Evolutionary conservation across 1,140 invertebrate species (phyloP).

Genomic region (Zaprionus capensis): DNA sequence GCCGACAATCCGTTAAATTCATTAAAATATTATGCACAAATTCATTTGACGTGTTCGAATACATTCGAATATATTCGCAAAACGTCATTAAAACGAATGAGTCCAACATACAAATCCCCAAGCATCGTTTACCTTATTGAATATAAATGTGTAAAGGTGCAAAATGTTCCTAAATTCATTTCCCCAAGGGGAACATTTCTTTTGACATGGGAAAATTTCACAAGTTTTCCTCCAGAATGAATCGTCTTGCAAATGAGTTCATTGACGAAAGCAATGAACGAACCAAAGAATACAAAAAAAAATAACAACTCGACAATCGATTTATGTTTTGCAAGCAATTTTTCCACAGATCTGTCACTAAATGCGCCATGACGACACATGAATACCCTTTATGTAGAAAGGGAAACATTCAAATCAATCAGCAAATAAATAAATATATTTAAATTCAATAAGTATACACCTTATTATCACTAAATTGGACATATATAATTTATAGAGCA

Average conservation of each 20-base stretch:
- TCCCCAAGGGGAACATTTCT: neutral
- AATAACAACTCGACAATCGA: conserved; percentile 4
- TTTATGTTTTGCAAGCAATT: neutral
- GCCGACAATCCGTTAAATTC: conserved; percentile 73
- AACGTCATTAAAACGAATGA: conserved; percentile 55
- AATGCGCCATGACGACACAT: neutral
- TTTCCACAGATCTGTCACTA: neutral
- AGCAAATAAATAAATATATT: neutral
- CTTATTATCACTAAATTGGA: neutral
- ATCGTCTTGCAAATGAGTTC: conserved; percentile 17
- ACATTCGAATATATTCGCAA: conserved; percentile 42
- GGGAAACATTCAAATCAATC: neutral
- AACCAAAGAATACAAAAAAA: neutral
- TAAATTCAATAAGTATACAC: neutral
- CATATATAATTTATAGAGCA: neutral
- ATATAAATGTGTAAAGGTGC: neutral
- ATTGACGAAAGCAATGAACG: conserved; percentile 25
- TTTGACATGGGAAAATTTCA: neutral
- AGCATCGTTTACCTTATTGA: neutral
- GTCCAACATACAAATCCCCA: conserved; percentile 34
- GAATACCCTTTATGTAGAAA: neutral
- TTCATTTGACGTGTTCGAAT: conserved; percentile 59
- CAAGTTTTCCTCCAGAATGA: neutral
- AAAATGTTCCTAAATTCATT: neutral
- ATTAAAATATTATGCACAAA: conserved; percentile 80